Conservation (phyloP, 2,113 vertebrate genomes). For the Balaenoptera acutorostrata region DNA sequence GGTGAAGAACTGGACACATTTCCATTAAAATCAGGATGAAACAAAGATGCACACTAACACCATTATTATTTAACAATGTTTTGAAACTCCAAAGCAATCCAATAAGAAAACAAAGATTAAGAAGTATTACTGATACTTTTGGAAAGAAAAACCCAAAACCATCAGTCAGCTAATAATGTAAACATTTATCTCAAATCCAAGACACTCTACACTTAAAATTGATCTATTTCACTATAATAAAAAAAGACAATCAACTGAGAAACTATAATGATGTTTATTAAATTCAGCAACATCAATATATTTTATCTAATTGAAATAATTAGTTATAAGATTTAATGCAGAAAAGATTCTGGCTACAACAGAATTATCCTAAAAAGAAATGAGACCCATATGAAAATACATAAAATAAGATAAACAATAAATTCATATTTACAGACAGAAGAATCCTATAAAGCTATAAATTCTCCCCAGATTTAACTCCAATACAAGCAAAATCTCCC, state of each 20-base stretch:
- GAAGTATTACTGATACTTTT: neutral
- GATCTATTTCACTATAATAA: neutral
- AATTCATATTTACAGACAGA: neutral
- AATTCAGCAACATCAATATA: neutral
- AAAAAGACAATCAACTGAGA: neutral
- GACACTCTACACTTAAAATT: neutral
- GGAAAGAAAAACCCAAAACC: neutral
- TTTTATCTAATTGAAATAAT: conserved; percentile 22
- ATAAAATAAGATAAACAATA: neutral
- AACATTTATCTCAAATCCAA: neutral
- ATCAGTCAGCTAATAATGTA: neutral
- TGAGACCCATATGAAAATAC: neutral
- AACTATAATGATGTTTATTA: neutral
- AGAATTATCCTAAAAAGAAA: neutral
- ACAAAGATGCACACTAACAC: neutral
- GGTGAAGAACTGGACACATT: neutral
- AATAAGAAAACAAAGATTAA: neutral
- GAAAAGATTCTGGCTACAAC: neutral
- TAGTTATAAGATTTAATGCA: neutral
- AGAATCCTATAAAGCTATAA: neutral
- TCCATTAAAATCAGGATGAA: neutral
- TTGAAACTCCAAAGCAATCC: neutral
- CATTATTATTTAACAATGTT: neutral
- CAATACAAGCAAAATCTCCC: neutral
- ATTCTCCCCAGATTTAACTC: neutral